phyloP scores from a whole-genome alignment of 1,140 invertebrate species.

The Orussus abietinus region DNA sequence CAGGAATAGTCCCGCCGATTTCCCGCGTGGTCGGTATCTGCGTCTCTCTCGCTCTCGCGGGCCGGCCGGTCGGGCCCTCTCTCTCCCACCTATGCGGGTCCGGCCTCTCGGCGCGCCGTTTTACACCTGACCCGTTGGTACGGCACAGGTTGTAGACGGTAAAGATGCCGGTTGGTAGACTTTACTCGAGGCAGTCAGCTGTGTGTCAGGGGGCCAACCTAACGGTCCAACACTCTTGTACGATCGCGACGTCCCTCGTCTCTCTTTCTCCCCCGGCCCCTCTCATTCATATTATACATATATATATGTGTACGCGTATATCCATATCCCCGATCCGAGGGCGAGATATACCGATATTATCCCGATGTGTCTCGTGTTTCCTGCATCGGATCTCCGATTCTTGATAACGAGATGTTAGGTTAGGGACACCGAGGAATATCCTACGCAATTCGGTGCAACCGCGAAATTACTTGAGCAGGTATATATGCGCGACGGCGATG shows the following conservation, averaged over 20 bases:
- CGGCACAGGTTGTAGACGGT: conserved; percentile 7
- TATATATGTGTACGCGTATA: neutral
- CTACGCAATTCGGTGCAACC: too few relatives aligned
- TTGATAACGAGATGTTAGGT: too few relatives aligned
- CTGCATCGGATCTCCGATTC: too few relatives aligned
- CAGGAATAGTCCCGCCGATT: too few relatives aligned
- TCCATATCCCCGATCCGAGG: neutral
- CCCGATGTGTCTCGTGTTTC: too few relatives aligned
- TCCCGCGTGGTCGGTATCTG: neutral
- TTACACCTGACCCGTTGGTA: conserved; percentile 9
- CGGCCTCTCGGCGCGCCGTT: too few relatives aligned
- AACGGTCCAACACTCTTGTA: conserved; percentile 34
- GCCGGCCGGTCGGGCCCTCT: neutral
- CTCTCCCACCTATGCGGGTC: neutral
- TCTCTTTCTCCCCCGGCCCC: conserved; percentile 5
- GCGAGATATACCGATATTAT: too few relatives aligned
- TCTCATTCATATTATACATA: conserved; percentile 5
- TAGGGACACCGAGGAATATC: too few relatives aligned
- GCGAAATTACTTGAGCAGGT: too few relatives aligned
- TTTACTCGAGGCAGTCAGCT: conserved; percentile 23
- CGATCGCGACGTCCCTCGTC: conserved; percentile 15
- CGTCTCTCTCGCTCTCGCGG: conserved; percentile 2
- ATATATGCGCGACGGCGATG: too few relatives aligned
- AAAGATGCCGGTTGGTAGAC: neutral
- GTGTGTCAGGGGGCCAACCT: conserved; percentile 48